Conservation (phyloP, 2,888 invertebrate species). For the Baronia brevicornis region DNA sequence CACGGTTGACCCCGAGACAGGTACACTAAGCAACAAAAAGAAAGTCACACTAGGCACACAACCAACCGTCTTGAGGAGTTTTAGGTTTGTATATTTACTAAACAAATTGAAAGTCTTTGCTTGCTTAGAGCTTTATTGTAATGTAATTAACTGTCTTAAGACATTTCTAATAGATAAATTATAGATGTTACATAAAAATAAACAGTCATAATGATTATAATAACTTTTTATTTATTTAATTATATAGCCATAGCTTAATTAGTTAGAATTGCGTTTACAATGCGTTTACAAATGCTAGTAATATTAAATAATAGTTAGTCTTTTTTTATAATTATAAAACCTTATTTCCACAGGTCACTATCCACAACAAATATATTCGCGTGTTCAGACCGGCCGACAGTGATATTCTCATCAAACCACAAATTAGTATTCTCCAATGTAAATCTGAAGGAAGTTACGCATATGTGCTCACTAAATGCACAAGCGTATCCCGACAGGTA, state of each 20-base stretch:
- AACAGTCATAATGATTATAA: too few relatives aligned
- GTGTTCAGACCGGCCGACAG: conserved; percentile 98
- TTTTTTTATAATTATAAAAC: not conserved
- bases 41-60: conserved; percentile 98
- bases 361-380: conserved; percentile 98
- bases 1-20: conserved; percentile 84
- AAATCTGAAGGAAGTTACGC: conserved; percentile 94
- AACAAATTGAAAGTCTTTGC: too few relatives aligned
- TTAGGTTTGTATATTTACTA: conserved; percentile 59
- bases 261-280: too few relatives aligned
- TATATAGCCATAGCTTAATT: too few relatives aligned
- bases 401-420: conserved; percentile 99
- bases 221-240: too few relatives aligned
- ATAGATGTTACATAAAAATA: too few relatives aligned
- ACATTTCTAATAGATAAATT: too few relatives aligned
- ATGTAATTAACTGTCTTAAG: too few relatives aligned
- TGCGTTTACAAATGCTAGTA: not conserved
- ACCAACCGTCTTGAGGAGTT: conserved; percentile 93
- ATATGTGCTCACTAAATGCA: conserved; percentile 98
- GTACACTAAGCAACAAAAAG: conserved; percentile 89
- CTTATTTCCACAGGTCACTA: conserved; percentile 76
- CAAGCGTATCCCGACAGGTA: conserved; percentile 95
- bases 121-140: too few relatives aligned
- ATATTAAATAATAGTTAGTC: not conserved
- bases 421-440: conserved; percentile 99